Evolutionary conservation across 1,140 invertebrate species (phyloP).

Genomic region (Himalopsyche phryganea): DNA sequence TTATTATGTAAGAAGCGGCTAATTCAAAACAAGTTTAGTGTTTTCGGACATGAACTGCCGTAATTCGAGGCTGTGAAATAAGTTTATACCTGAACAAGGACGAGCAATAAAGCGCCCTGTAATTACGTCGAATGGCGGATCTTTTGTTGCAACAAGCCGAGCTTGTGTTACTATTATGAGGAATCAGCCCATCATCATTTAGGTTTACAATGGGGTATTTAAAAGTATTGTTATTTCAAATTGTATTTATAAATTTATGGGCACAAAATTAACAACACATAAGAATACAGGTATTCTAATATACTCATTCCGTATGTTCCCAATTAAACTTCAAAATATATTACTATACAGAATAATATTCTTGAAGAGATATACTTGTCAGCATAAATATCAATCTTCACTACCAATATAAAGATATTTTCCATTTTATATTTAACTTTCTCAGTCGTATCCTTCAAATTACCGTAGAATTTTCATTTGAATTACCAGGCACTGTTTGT

Average conservation of each 20-base stretch:
- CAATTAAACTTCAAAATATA: no score
- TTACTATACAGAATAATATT: no score
- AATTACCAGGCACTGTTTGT: no score
- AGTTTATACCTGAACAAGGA: slow-evolving; percentile 26
- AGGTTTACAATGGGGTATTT: slow-evolving; percentile 1
- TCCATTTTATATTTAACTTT: no score
- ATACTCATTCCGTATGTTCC: no score
- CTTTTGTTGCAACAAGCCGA: slow-evolving; percentile 20
- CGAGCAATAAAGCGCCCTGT: slow-evolving; percentile 25
- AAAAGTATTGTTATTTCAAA: not conserved
- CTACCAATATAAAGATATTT: no score
- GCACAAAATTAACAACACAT: not conserved
- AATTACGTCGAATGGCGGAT: slow-evolving; percentile 26
- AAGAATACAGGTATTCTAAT: no score
- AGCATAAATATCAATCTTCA: no score
- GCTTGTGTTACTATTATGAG: not conserved
- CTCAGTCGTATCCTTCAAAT: no score
- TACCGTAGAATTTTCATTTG: no score
- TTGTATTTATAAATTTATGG: not conserved
- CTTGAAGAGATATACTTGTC: no score
- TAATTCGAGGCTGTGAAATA: slow-evolving; percentile 7
- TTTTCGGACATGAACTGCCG: slow-evolving; percentile 7
- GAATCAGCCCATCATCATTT: not conserved
- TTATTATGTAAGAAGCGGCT: not conserved
- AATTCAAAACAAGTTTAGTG: not conserved